Evolutionary conservation across 2,113 vertebrate species (phyloP).

Genomic region (Lota lota): DNA sequence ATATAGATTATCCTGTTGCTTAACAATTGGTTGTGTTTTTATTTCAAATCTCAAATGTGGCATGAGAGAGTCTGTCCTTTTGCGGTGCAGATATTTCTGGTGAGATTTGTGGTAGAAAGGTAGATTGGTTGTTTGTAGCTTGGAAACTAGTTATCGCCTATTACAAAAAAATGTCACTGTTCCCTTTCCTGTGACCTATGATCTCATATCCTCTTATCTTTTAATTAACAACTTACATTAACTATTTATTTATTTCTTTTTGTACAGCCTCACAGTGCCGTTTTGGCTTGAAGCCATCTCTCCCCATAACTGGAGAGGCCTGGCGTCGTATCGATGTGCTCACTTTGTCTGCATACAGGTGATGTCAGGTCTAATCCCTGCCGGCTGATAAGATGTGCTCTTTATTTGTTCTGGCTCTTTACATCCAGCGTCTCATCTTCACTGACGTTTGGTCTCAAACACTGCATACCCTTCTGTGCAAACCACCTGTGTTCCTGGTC

Average conservation of each 20-base stretch:
- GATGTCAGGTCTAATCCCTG: slow-evolving; percentile 44
- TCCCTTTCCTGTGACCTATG: slow-evolving; percentile 38
- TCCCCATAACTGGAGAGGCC: slow-evolving; percentile 51
- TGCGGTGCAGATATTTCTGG: too few relatives aligned
- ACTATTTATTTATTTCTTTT: slow-evolving; percentile 25
- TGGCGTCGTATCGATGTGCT: slow-evolving; percentile 59
- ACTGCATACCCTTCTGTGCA: too few relatives aligned
- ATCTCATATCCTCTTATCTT: slow-evolving; percentile 71
- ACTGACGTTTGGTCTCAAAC: too few relatives aligned
- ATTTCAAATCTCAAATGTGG: too few relatives aligned
- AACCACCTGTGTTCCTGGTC: too few relatives aligned
- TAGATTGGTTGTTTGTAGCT: too few relatives aligned
- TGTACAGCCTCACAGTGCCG: slow-evolving; percentile 31
- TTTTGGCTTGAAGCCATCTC: slow-evolving; percentile 20
- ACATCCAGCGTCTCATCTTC: too few relatives aligned
- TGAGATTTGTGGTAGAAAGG: too few relatives aligned
- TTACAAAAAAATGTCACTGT: slow-evolving; percentile 15
- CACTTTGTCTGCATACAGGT: slow-evolving; percentile 44
- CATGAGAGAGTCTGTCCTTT: too few relatives aligned
- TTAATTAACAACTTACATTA: slow-evolving; percentile 70
- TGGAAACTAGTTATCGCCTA: background rate
- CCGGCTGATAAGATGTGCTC: background rate
- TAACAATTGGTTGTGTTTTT: too few relatives aligned
- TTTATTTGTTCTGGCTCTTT: too few relatives aligned
- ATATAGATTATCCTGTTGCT: background rate